These are phyloP conservation scores for Bombus pyrosoma DNA, from an alignment of 1,140 invertebrate genomes.

Conservation along the genomic window DNA sequence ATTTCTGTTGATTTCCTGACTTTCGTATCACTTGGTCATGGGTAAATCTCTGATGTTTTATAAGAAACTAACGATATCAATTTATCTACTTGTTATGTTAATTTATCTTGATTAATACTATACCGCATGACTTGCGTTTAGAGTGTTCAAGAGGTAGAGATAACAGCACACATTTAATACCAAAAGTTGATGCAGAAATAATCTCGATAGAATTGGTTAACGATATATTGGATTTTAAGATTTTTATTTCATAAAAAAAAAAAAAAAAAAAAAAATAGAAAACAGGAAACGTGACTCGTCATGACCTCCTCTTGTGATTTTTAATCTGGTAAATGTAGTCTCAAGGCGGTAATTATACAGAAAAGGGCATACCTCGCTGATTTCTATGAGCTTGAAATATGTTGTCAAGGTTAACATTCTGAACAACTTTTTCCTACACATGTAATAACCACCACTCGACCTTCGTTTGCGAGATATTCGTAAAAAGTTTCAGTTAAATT, in stretches of 20 bases:
- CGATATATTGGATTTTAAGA: background rate
- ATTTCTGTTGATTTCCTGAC: background rate
- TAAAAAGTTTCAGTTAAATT: no score
- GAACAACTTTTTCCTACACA: no score
- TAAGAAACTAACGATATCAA: background rate
- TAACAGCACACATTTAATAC: no score
- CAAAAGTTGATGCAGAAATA: background rate
- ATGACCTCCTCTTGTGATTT: background rate
- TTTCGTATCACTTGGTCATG: no score
- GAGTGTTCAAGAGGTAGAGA: background rate
- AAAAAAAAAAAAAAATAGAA: no score
- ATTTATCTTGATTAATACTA: background rate
- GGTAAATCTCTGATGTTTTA: background rate
- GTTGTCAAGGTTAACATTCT: no score
- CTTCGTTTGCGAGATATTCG: background rate
- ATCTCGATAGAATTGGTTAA: background rate
- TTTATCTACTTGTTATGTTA: background rate
- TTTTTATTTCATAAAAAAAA: background rate
- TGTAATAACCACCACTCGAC: no score
- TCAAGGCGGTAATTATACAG: no score
- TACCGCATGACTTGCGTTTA: background rate
- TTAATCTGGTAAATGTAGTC: no score
- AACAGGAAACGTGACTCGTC: background rate
- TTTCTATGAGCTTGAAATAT: no score
- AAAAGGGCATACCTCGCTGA: no score